Base-by-base conservation (phyloP, 53 echinoderm and acorn worm species). In the Mesocentrotus franciscanus region DNA sequence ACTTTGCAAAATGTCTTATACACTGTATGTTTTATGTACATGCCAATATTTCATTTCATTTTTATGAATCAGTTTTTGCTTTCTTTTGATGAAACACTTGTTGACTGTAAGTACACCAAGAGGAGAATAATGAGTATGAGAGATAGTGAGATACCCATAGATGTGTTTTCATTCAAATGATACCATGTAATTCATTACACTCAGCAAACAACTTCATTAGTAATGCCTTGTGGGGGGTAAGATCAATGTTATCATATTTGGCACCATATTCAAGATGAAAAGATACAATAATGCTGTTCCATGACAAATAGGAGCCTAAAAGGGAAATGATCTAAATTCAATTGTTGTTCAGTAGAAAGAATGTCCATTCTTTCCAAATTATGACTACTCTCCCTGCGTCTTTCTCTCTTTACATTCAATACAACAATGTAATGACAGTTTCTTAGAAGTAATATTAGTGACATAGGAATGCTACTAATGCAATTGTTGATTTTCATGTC, bases 401-500 rank as follows among this genome's bases (percentile, higher is more conserved):
- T 27, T 20, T 29, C 27, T 27, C 58, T 57, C 87, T 81, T 81
- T 42, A 81, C 29, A 83, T 85, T 27, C 58, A 87, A 58, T 58
- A 56, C 87, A 87, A 87, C 56, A 87, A 87, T 87, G 56, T 29
- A 87, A 87, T 87, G 87, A 87, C 87, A 87, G 27, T 57, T 87
- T 87, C 87, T 58, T 8, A 58, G 87, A 87, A 87, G 87, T 27
- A 13, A 87, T 58, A 57, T 87, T 58, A 87, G 87, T 58, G 59
- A 10, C 58, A 27, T 18, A 10, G 87, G 81, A 81, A 81, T 81
- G 81, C 81, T 39, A 42, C 16, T 81, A 84, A 84, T 84, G 55
- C 84, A 84, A 58, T 87, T 87, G 87, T 87, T 87, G 87, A 87
- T 87, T 87, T 87, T 87, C 87, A 87, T 87, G 87, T 87, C 87